Base-by-base conservation (phyloP, 2,797 vertebrate genomes). In the Sebastes cheni region DNA sequence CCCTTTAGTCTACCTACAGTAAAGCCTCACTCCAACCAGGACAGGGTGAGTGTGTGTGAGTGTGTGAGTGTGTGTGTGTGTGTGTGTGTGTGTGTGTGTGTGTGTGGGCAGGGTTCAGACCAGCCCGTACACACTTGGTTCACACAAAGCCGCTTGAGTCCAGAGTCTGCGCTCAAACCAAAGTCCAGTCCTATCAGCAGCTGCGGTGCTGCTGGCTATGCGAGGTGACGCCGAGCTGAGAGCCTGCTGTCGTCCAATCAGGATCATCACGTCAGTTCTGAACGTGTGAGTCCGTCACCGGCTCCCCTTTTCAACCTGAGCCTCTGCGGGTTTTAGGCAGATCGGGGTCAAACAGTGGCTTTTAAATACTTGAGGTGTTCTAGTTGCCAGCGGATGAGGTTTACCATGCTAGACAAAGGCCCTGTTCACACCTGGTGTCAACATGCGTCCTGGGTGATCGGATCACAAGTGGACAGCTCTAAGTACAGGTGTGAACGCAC, bases 1-100 rank as follows among this genome's bases (percentile, higher is more conserved):
- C 87, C 84, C 83, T 88, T 88, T 77, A 77, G 78, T 81, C 42
- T 79, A 58, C 83, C 88, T 86, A 81, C 91, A 88, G 85, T 65
- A 83, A 83, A 85, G 87, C 79, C 81, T 65, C 23, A 3, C 74
- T 81, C 52, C 69, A 83, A 87, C 77, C 87, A 84, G 59, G 50
- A 23, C 30, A 30, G 58, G 2, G 67, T 82, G 74, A 67, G 77
- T 81, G 78, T 75, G 67, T 72, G 29, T 50, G 54, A 61, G 79
- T 62, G 66, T 32, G 59, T 29, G 55, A 56, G 64, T 32, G 23
- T 22, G 62, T 64, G 67, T 72, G 29, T 70, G 73, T 55, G 72
- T 64, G 77, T 67, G 62, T 72, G 29, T 70, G 73, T 61, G 68
- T 67, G 77, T 67, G 59, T 34, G 30, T 23, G 62, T 65, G 67